Base-by-base conservation (phyloP, 2,888 invertebrate species). In the Amphipyra berbera region DNA sequence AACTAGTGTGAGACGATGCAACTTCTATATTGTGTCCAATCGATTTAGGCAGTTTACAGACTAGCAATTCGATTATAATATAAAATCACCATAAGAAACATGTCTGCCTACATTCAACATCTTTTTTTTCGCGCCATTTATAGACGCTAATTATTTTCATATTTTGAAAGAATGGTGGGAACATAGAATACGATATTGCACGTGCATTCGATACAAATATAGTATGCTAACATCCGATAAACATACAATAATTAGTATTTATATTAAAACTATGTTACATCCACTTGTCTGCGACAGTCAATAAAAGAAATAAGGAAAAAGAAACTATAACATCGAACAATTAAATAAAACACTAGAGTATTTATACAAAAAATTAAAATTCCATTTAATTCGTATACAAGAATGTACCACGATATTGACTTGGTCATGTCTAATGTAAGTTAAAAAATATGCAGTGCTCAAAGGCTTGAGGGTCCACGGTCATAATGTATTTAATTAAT, bases 381-480 rank as follows among this genome's bases (percentile, higher is more conserved):
- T 73, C 47, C 64, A 70, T 69, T 76, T 60, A 80, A 81, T 76
- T 82, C 84, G 82, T 85, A 85, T 85, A 84, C 82, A 57, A 79
- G 54, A 58, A 64, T 67, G 68, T 78, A 70, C 75, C 67, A 65
- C 42, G 52, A 48, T 55, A 55, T 68, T 61, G 62, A 70, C 78
- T 71, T 75, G 65, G 78, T 78, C 76, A 71, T 58, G 65, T 57
- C n/a, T n/a, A 50, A 55, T 63, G 57, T 53, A 54, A 61, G 27
- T 57, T 55, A 40, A 48, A 76, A 68, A 68, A 67, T 45, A 72
- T 68, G 50, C 62, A 75, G 59, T 65, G 48, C 68, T 68, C 76
- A 55, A 55, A 35, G 62, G 50, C 62, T 47, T 46, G 78, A 64
- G 54, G n/a, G 66, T 62, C 46, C 60, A 68, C 57, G 64, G 60